Evolutionary conservation across 2,888 invertebrate species (phyloP), one percentile per base, ranked within the genome.

Genomic region (Teleiodes luculella): DNA sequence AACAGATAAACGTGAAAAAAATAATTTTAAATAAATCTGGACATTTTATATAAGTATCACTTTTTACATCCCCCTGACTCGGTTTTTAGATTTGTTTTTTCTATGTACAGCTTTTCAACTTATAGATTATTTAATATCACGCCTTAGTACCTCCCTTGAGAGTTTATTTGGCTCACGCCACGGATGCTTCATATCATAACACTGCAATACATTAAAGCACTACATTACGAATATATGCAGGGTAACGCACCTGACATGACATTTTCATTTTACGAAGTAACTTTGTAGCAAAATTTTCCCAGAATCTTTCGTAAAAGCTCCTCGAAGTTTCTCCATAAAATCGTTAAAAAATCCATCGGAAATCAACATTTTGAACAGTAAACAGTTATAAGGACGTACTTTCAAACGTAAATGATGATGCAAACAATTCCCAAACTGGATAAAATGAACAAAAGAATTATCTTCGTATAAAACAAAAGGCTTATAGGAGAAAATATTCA

Each of bases 401-500:
- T 35, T 16, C 39, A 24, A 43, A 24, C 13, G 30, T 28, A 28
- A 30, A 50, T 11, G 37, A 37, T 39, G 6, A 50, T 28, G 24
- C 37, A 50, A 50, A 39, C 36, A 50, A 50, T 37, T 14, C 5
- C 30, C 37, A 50, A 50, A 37, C 28, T 37, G 50, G 28, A 53
- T 46, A 39, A 39, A 50, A 24, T 35, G 51, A 51, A 54, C 59
- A 57, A 55, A 53, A 28, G 47, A 39, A 51, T 41, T 51, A 41
- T 41, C 41, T 30, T 11, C 18, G 51, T 11, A 11, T 36, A 51
- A 75, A 76, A 72, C 73, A 68, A 66, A 70, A 58, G 69, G 64
- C 50, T 45, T 13, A 41, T 72, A 77, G 74, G 77, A 80, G 76
- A 82, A 43, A 80, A 81, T 80, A 78, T 76, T 78, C 75, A 76